Conservation (phyloP, 2,888 invertebrate species). For the Polietes domitor region DNA sequence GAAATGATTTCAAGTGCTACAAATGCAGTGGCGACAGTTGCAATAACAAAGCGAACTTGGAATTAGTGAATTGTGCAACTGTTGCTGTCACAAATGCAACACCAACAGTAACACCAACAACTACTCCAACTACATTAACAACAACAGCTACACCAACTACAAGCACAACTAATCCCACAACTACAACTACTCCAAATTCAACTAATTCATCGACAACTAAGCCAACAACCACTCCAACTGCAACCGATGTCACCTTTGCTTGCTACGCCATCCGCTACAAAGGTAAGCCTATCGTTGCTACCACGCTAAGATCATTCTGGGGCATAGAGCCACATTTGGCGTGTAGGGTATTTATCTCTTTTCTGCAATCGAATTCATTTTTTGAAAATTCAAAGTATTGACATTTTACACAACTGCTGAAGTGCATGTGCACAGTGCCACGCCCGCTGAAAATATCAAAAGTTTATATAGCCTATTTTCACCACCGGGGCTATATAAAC, state of each 20-base stretch:
- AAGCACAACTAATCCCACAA: background rate
- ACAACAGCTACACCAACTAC: background rate
- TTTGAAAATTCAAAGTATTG: no score
- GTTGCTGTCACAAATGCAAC: no score
- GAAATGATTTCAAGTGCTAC: background rate
- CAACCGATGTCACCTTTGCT: background rate
- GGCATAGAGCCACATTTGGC: no score
- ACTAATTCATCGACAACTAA: background rate
- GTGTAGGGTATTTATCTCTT: no score
- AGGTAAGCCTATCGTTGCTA: background rate
- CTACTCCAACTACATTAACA: background rate
- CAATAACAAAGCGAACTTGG: background rate
- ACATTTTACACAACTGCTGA: no score
- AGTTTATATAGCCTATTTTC: no score
- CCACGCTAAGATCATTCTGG: no score
- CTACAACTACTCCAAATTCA: background rate
- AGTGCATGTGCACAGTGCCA: no score
- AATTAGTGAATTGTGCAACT: background rate
- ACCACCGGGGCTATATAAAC: no score
- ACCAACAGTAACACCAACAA: background rate
- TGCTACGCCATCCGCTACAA: constrained; percentile 14
- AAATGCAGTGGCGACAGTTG: background rate
- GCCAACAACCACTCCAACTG: background rate
- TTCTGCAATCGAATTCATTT: no score
- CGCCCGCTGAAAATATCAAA: no score